Evolutionary conservation across 2,888 invertebrate species (phyloP).

Genomic region (Netelia fuscicornis): DNA sequence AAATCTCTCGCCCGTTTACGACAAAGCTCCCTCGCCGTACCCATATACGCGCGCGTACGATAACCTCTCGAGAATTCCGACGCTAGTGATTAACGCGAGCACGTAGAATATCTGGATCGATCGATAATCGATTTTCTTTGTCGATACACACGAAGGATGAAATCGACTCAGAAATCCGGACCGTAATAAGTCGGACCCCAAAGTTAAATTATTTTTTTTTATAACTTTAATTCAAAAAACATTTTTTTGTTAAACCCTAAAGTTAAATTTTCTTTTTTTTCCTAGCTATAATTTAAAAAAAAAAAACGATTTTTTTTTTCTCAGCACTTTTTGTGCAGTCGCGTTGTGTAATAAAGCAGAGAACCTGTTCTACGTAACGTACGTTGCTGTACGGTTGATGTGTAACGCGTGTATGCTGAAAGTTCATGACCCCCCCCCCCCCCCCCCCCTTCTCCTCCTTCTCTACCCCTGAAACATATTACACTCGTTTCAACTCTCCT

Average conservation of each 20-base stretch:
- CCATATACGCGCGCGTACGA: background rate
- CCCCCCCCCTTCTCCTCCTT: too few relatives aligned
- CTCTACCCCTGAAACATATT: constrained; percentile 34
- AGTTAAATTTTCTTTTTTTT: constrained; percentile 7
- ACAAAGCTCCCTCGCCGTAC: constrained; percentile 25
- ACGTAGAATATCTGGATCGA: background rate
- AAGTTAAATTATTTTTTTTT: too few relatives aligned
- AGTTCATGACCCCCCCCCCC: constrained; percentile 53
- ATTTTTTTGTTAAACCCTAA: too few relatives aligned
- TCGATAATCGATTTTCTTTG: background rate
- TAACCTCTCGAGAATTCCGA: constrained; percentile 40
- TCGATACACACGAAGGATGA: constrained; percentile 28
- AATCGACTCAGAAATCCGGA: background rate
- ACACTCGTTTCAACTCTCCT: constrained; percentile 42
- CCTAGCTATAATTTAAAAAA: background rate
- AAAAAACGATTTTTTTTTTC: background rate
- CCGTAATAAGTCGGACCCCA: too few relatives aligned
- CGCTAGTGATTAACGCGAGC: background rate
- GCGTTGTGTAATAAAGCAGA: constrained; percentile 48
- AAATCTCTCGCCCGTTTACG: constrained; percentile 58
- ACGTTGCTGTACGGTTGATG: background rate
- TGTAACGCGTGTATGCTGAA: constrained; percentile 14
- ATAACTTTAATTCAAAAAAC: too few relatives aligned
- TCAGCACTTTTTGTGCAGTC: background rate
- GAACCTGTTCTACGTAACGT: constrained; percentile 55